Base-by-base conservation (phyloP, 2,888 invertebrate genomes). In the Emesis russula region DNA sequence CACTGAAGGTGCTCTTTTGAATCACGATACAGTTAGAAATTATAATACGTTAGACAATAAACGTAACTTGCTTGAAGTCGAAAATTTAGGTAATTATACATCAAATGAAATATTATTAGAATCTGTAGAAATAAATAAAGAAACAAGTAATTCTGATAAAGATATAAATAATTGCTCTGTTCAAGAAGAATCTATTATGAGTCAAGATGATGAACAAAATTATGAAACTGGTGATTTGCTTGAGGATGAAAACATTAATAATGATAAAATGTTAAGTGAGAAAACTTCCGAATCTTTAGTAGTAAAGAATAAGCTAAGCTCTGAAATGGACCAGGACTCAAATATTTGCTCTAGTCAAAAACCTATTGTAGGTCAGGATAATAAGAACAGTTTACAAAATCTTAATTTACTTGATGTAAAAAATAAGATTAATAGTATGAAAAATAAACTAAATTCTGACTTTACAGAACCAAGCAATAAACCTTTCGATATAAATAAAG, bases 211-310 rank as follows among this genome's bases (percentile, higher is more conserved):
- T 77, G 58, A 77, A 25, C 1, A 25, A 18, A n/a, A 76, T 33
- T 13, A 5, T 0, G 4, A 9, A 53, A 31, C 15, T 25, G 53
- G 53, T 31, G 76, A 53, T 25, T 15, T 48, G 3, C 15, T 48
- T 76, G 38, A 66, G 7, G 53, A 38, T 41, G 66, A 77, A 66
- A 77, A 77, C 41, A 33, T 63, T 63, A 70, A 80, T 36, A 58
- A 63, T 70, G 66, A 48, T 41, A 70, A 78, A 75, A 58, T 11
- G 31, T 58, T 44, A 31, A 25, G 63, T 33, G 44, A 38, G 15
- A 66, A 44, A 74, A 84, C 70, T 82, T 11, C n/a, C 36, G 44
- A 71, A 48, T 13, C 15, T 48, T 15, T 41, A 58, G 9, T 41
- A 31, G 7, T 25, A 9, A 41, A 44, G 38, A 73, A 74, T n/a